Base-by-base conservation (phyloP, 1,140 invertebrate species). In the Plectus sambesii region DNA sequence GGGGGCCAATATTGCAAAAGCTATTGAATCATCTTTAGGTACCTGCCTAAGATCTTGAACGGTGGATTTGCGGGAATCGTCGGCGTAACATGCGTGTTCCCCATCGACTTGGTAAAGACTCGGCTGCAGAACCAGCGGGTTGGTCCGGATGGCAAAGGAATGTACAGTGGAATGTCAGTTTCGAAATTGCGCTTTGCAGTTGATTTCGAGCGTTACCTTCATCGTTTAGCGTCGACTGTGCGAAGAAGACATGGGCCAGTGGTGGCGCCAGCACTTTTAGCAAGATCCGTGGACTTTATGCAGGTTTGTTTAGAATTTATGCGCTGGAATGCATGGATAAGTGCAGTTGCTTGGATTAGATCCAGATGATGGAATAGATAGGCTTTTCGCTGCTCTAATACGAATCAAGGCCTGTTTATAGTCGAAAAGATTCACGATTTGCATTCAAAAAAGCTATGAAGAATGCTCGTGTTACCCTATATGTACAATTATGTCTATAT, bases 41-140 rank as follows among this genome's bases (percentile, higher is more conserved):
- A 73, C 33, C 40, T 94, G 29, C 89, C 90, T 51, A 96, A 97
- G 75, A 87, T 97, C 54, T 78, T 97, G 52, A 98, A 98, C 80
- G 93, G 93, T 50, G 88, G 90, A 40, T 94, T 98, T 56, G 93
- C 94, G 6, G 94, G 94, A 20, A 88, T 99, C 54, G 90, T 99
- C 62, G 94, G 94, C 8, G 94, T 99, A 2, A 90, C 90, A 3
- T 90, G 90, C 71, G 92, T 98, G 8, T 98, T 98, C 69, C 94
- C 93, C 1, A 75, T 99, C 63, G 94, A 99, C 77, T 76, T 98
- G 56, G 89, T 97, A 19, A 65, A 69, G 50, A 69, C 66, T 26
- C 48, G 68, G 4, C 50, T 69, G 17, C 61, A 65, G 51, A 69
- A 69, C 48, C 67, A 69, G 44, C 81, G 86, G 63, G 72, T 87